These are phyloP conservation scores for Aptenodytes forsteri DNA, from an alignment of 2,113 vertebrate genomes.

Conservation along the genomic window DNA sequence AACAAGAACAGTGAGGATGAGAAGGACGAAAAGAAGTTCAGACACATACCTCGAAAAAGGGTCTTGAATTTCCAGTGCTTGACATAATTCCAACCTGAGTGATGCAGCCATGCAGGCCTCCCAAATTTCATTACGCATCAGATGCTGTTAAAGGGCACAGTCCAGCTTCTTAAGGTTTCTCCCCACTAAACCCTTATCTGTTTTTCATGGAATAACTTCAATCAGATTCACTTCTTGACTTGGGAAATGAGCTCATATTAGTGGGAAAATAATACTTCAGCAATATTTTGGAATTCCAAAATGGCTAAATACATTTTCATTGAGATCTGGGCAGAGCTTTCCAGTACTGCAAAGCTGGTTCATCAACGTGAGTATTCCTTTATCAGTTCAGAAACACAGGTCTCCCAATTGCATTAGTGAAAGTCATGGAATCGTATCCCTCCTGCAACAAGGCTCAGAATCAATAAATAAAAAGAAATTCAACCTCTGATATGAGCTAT, in stretches of 20 bases:
- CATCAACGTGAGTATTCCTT: neutral
- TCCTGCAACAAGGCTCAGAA: neutral
- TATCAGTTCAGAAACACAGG: neutral
- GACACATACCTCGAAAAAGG: neutral
- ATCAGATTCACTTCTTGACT: neutral
- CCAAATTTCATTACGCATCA: neutral
- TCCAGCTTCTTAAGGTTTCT: neutral
- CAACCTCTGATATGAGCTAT: neutral
- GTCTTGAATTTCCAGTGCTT: neutral
- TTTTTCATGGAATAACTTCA: neutral
- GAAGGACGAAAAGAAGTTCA: neutral
- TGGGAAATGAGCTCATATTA: neutral
- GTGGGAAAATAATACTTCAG: neutral
- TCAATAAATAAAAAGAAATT: neutral
- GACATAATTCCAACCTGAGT: neutral
- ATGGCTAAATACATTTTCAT: neutral
- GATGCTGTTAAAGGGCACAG: neutral
- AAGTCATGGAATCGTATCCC: neutral
- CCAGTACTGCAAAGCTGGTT: neutral
- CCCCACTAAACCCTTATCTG: neutral
- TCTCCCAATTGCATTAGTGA: neutral
- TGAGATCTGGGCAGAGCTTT: neutral
- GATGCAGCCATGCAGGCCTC: neutral
- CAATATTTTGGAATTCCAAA: neutral
- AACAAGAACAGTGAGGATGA: neutral